Evolutionary conservation across 2,797 vertebrate genomes (phyloP).

Genomic region (Microctenopoma steveboyesi): DNA sequence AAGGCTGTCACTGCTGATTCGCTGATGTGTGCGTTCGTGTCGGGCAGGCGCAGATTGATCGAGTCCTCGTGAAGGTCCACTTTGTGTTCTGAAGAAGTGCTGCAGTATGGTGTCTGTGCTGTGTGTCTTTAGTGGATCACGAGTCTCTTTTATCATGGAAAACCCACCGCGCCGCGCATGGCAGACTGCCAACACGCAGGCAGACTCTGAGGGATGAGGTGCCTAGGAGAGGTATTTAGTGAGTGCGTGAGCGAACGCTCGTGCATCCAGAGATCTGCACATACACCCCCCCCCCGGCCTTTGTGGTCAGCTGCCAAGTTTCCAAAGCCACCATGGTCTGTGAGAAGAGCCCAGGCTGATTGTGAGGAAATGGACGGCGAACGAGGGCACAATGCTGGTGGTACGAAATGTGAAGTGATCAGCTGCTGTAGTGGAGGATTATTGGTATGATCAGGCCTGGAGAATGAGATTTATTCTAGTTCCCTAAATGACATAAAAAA

Average conservation of each 20-base stretch:
- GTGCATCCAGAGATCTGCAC: background rate
- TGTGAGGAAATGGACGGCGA: slow-evolving; percentile 2
- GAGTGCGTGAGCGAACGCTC: slow-evolving; percentile 15
- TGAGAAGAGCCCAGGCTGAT: background rate
- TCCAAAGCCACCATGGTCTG: slow-evolving; percentile 26
- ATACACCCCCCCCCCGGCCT: background rate
- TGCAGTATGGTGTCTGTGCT: background rate
- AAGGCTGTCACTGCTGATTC: slow-evolving; percentile 46
- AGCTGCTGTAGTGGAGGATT: too few species aligned
- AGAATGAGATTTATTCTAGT: too few species aligned
- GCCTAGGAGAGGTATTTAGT: slow-evolving; percentile 21
- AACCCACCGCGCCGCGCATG: slow-evolving; percentile 9
- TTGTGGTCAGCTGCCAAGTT: slow-evolving; percentile 30
- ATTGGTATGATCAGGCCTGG: too few species aligned
- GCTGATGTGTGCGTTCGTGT: slow-evolving; percentile 21
- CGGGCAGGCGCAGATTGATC: slow-evolving; percentile 10
- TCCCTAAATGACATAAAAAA: too few species aligned
- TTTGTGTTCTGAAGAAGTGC: background rate
- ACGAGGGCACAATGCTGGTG: background rate
- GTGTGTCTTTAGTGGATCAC: background rate
- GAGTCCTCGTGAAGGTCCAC: slow-evolving; percentile 17
- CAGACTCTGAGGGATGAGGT: slow-evolving; percentile 6
- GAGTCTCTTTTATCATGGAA: slow-evolving; percentile 6
- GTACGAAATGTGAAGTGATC: background rate
- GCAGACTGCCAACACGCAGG: background rate